Conservation (phyloP, 2,113 vertebrate genomes). For the Mormyrus iriodes region DNA sequence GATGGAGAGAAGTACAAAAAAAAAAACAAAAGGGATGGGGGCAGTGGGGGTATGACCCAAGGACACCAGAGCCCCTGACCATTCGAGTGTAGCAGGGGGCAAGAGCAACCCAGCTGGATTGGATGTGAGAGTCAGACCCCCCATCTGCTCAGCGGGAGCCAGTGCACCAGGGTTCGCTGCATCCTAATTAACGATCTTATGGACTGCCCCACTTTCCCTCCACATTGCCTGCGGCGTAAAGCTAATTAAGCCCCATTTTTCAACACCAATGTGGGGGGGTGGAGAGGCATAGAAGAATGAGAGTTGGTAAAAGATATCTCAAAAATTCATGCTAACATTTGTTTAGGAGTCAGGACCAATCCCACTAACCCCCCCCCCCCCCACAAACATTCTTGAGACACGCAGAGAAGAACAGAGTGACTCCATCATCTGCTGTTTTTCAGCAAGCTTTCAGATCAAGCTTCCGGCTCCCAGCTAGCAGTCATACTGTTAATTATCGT, state of each 20-base stretch:
- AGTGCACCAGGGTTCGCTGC: slow-evolving; percentile 50
- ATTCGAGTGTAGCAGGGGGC: background rate
- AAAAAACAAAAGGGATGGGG: background rate
- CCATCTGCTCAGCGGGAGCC: slow-evolving; percentile 58
- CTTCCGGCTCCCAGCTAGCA: background rate
- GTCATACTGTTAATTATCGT: background rate
- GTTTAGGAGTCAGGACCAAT: background rate
- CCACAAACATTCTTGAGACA: background rate
- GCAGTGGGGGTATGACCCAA: background rate
- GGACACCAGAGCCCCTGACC: background rate
- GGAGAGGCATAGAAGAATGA: background rate
- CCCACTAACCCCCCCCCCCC: too few species aligned
- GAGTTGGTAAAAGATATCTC: background rate
- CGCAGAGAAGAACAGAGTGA: too few species aligned
- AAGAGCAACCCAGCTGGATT: background rate
- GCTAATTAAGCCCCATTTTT: slow-evolving; percentile 58
- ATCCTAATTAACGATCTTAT: slow-evolving; percentile 65
- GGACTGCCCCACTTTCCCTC: slow-evolving; percentile 59
- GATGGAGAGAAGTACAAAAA: background rate
- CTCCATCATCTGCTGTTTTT: background rate
- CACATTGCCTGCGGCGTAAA: slow-evolving; percentile 43
- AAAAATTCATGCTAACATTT: background rate
- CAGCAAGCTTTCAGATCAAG: background rate
- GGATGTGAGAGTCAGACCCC: slow-evolving; percentile 37
- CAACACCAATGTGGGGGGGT: slow-evolving; percentile 37